These are phyloP conservation scores for Baccha elongata DNA, from an alignment of 2,888 invertebrate species.

Conservation along the genomic window DNA sequence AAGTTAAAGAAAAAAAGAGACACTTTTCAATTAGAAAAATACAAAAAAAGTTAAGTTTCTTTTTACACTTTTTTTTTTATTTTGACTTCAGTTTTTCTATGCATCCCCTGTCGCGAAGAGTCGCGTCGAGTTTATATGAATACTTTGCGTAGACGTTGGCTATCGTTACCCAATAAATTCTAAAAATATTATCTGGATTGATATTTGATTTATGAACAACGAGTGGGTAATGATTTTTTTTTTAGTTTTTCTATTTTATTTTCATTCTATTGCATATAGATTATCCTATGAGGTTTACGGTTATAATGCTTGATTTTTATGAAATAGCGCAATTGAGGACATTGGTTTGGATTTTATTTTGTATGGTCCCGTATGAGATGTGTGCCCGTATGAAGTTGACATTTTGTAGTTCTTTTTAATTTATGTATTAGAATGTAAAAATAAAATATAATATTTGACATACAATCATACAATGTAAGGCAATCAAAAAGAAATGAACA, in stretches of 20 bases:
- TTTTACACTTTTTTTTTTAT: constrained; percentile 19
- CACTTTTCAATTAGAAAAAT: constrained; percentile 40
- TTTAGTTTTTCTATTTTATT: constrained; percentile 11
- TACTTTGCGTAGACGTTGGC: constrained; percentile 66
- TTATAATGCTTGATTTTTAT: constrained; percentile 50
- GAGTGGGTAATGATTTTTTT: constrained; percentile 71
- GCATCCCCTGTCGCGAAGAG: constrained; percentile 33
- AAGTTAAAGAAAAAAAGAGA: background rate
- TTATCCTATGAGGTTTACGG: constrained; percentile 57
- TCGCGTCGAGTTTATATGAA: constrained; percentile 14
- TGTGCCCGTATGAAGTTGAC: constrained; percentile 58
- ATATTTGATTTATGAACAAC: constrained; percentile 71
- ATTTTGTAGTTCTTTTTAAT: constrained; percentile 55
- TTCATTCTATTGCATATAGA: constrained; percentile 29
- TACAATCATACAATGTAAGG: background rate
- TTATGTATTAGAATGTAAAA: constrained; percentile 37
- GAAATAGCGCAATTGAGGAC: constrained; percentile 22
- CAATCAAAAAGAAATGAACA: background rate
- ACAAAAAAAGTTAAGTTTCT: constrained; percentile 38
- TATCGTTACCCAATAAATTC: constrained; percentile 68
- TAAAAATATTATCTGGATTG: constrained; percentile 72
- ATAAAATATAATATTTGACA: constrained; percentile 6
- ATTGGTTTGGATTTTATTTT: constrained; percentile 14
- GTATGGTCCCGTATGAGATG: constrained; percentile 48
- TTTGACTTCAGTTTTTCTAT: background rate